These are phyloP conservation scores for Araneus ventricosus DNA, from an alignment of 1,140 invertebrate species.

Conservation along the genomic window DNA sequence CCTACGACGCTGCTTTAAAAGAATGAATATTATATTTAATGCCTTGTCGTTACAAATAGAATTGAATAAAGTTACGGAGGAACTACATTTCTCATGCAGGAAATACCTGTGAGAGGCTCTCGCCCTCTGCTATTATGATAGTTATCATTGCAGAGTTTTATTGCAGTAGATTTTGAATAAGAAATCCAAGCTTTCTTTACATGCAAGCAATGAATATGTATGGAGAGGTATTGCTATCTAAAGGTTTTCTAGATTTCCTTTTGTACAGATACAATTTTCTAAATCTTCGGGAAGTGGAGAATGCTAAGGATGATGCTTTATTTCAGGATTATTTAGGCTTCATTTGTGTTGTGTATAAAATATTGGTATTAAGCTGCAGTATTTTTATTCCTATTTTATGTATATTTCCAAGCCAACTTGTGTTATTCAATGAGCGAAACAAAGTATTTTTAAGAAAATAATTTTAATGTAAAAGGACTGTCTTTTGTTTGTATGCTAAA, in stretches of 20 bases:
- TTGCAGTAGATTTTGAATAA: neutral
- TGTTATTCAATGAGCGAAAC: too few relatives aligned
- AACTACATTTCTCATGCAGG: slow-evolving; percentile 15
- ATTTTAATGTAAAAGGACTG: too few relatives aligned
- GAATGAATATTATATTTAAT: slow-evolving; percentile 38
- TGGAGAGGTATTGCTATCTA: neutral
- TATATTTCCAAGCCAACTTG: too few relatives aligned
- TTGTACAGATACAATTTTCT: too few relatives aligned
- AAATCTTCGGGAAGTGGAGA: too few relatives aligned
- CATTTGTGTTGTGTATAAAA: neutral
- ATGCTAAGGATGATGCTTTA: neutral
- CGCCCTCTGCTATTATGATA: neutral
- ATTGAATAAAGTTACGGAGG: slow-evolving; percentile 5
- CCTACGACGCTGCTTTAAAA: slow-evolving; percentile 17
- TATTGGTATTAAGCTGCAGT: too few relatives aligned
- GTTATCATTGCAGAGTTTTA: neutral
- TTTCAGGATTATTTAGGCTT: neutral
- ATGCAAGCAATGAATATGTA: neutral
- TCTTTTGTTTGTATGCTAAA: too few relatives aligned
- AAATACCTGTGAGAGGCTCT: neutral
- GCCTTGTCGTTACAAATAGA: slow-evolving; percentile 22
- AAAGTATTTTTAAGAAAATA: too few relatives aligned
- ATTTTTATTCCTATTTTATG: too few relatives aligned
- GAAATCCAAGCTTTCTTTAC: neutral
- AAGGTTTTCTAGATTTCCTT: neutral